Evolutionary conservation across 2,888 invertebrate species (phyloP).

Genomic region (Kryphioiulus occultus): DNA sequence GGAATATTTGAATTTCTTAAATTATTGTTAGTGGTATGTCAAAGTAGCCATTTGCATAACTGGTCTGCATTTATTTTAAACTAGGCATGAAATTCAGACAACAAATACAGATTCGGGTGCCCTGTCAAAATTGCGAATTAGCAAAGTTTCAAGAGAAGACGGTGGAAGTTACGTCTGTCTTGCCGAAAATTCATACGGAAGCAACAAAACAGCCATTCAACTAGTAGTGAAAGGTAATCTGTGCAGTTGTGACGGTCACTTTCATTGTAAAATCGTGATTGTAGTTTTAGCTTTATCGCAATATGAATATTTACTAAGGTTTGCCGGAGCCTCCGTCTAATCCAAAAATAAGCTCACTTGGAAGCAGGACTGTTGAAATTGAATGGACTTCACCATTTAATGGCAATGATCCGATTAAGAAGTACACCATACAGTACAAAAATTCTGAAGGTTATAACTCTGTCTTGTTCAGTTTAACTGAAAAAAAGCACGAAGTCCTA

Average conservation of each 20-base stretch:
- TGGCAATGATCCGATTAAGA: slow-evolving; percentile 51
- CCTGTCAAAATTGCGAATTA: slow-evolving; percentile 40
- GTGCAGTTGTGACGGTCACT: too few relatives aligned
- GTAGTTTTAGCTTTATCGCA: too few relatives aligned
- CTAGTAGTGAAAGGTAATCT: slow-evolving; percentile 50
- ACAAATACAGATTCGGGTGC: slow-evolving; percentile 48
- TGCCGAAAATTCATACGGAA: slow-evolving; percentile 47
- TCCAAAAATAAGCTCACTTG: background rate
- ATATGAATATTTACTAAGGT: background rate
- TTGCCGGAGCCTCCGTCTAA: slow-evolving; percentile 45
- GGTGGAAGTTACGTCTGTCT: slow-evolving; percentile 44
- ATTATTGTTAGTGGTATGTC: background rate
- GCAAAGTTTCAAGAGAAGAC: slow-evolving; percentile 36
- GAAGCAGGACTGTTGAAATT: slow-evolving; percentile 49
- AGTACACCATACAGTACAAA: slow-evolving; percentile 53
- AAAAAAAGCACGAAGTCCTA: background rate
- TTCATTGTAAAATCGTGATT: too few relatives aligned
- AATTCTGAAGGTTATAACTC: slow-evolving; percentile 42
- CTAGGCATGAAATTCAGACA: slow-evolving; percentile 46
- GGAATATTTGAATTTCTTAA: background rate
- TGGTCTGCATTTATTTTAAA: background rate
- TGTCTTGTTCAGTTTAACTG: background rate
- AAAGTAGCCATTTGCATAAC: background rate
- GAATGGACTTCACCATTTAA: slow-evolving; percentile 48
- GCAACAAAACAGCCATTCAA: slow-evolving; percentile 48